phyloP scores from a whole-genome alignment of 2,113 vertebrate genomes.

The Calyptomena viridis region DNA sequence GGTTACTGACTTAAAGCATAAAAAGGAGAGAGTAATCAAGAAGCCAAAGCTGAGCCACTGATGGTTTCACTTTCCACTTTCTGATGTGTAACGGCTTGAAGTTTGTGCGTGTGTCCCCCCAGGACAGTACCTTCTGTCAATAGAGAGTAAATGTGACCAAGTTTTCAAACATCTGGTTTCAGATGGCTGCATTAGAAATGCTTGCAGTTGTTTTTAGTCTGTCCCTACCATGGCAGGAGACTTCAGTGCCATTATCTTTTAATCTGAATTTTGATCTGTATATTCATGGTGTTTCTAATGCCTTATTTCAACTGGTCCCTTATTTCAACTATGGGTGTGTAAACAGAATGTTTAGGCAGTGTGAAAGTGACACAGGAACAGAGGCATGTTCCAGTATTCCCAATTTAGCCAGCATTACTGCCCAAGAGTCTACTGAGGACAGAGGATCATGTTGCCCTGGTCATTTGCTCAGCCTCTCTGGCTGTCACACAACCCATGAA shows the following conservation, averaged over 20 bases:
- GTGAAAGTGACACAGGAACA: background rate
- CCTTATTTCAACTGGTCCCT: background rate
- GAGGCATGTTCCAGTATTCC: background rate
- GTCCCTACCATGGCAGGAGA: background rate
- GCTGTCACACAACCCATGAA: background rate
- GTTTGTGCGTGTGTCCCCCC: background rate
- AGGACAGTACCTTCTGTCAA: background rate
- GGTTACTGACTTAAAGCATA: background rate
- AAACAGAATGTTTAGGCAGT: background rate
- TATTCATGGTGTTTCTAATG: background rate
- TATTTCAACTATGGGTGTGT: background rate
- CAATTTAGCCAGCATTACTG: background rate
- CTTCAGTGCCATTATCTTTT: background rate
- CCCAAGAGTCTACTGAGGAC: background rate
- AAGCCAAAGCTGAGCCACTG: background rate
- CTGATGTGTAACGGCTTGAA: background rate
- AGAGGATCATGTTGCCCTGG: background rate
- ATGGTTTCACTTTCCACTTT: constrained; percentile 30
- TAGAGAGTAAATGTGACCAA: background rate
- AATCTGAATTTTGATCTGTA: background rate
- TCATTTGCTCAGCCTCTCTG: background rate
- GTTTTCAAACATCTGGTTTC: background rate
- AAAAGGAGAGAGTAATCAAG: constrained; percentile 11
- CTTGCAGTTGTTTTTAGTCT: background rate
- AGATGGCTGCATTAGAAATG: background rate